Percentiles rank a stretch among this genome's conserved stretches.
These are phyloP conservation scores for Scaptomyza cyrtandrae DNA, from an alignment of 2,888 invertebrate genomes.

Conservation along the genomic window DNA sequence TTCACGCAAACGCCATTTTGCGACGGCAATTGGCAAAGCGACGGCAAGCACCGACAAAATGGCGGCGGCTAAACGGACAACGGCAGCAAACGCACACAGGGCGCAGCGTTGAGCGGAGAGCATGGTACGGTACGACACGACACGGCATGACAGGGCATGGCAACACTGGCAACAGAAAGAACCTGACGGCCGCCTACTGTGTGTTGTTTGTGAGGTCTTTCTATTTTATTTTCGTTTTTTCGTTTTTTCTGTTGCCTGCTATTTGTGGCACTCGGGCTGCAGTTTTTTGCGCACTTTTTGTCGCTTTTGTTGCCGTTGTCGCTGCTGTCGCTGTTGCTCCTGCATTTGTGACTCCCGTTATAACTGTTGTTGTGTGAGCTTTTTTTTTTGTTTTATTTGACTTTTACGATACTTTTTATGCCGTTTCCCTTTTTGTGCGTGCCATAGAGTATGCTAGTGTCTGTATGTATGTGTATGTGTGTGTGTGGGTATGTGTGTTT, in stretches of 20 bases:
- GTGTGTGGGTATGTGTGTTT: conserved; percentile 67
- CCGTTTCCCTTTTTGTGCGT: conserved; percentile 71
- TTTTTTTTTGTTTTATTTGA: conserved; percentile 54
- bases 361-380: conserved; percentile 61
- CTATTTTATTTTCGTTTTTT: conserved; percentile 17
- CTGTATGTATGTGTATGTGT: conserved; percentile 7
- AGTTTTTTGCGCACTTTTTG: conserved; percentile 72
- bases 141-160: conserved; percentile 59
- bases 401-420: conserved; percentile 75
- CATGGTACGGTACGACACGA: conserved; percentile 46
- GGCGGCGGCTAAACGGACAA: conserved; percentile 66
- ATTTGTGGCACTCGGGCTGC: conserved; percentile 61
- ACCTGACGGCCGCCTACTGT: conserved; percentile 60
- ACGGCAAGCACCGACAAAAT: conserved; percentile 64
- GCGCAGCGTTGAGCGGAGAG: conserved; percentile 17
- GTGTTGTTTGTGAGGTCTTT: conserved; percentile 45
- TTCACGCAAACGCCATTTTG: conserved; percentile 63
- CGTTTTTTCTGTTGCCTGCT: conserved; percentile 36
- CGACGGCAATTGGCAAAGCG: conserved; percentile 67
- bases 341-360: conserved; percentile 40
- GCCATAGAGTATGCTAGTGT: conserved; percentile 18
- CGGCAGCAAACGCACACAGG: conserved; percentile 23
- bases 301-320: conserved; percentile 65
- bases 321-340: conserved; percentile 35
- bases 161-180: conserved; percentile 48